Evolutionary conservation across 2,797 vertebrate species (phyloP), one percentile per base, ranked within the genome.

Genomic region (Scolopax rusticola): DNA sequence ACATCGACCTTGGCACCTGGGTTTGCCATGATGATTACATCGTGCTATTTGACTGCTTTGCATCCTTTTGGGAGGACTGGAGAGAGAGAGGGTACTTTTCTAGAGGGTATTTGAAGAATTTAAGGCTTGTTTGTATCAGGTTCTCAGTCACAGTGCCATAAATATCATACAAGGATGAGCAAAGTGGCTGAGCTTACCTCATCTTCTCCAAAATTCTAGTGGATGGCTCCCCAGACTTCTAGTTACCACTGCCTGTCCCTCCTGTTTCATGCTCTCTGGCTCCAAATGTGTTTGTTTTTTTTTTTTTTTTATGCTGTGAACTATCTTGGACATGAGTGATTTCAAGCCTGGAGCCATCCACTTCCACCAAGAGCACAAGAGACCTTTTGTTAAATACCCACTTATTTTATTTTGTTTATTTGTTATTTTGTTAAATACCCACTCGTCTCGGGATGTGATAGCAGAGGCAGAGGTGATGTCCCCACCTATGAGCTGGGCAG

Each of bases 391-490:
- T 40, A 45, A 61, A 70, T 27, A 30, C 36, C 36, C 28, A n/a
- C 15, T 28, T n/a, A n/a, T n/a, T n/a, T n/a, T n/a, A n/a, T n/a
- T n/a, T n/a, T n/a, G n/a, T n/a, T n/a, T n/a, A n/a, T n/a, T n/a
- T n/a, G n/a, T n/a, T n/a, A n/a, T 89, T 40, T 10, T 47, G 30
- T 53, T 40, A 45, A 61, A 70, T 27, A 30, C 36, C 36, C 28
- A n/a, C 15, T 28, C 45, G 27, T 30, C 63, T 30, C 1, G 1
- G 50, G 45, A 16, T 28, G 25, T 0, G 1, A 36, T 27, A 43
- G 14, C 25, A 64, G 36, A 21, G 30, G 4, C 5, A 43, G 27
- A 68, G 50, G 32, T 18, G 80, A 57, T 21, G 19, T 4, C 2
- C 8, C 48, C 3, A 6, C 7, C 11, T 27, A 28, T 14, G 33